phyloP scores from a whole-genome alignment of 2,113 vertebrate genomes.

The Prunella himalayana region DNA sequence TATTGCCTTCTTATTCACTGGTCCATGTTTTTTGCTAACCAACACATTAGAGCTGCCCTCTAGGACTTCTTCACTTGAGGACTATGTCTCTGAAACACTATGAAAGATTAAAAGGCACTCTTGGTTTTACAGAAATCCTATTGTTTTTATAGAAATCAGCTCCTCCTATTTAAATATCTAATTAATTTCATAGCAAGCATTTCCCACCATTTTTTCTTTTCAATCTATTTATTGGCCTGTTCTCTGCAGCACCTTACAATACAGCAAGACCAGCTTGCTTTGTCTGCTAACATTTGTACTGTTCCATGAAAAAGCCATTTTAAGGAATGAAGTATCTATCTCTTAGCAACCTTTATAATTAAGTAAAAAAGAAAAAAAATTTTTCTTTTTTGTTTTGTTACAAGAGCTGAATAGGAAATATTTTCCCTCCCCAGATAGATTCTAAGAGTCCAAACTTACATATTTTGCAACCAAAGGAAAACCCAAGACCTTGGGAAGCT shows the following conservation, averaged over 20 bases:
- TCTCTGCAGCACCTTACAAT: background rate
- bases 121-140: background rate
- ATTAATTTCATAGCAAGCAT: slow-evolving; percentile 4
- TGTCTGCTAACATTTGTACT: background rate
- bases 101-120: background rate
- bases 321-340: background rate
- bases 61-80: background rate
- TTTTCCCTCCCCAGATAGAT: background rate
- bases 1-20: background rate
- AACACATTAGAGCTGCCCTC: background rate
- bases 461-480: background rate
- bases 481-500: background rate
- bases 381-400: background rate
- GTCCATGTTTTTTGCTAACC: background rate
- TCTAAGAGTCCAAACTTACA: background rate
- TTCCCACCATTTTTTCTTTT: background rate
- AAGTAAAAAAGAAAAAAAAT: background rate
- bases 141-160: background rate
- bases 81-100: background rate
- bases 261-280: background rate
- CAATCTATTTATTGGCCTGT: background rate
- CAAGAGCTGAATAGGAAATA: background rate
- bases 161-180: background rate
- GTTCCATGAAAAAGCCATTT: background rate
- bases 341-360: background rate